Evolutionary conservation across 2,797 vertebrate genomes (phyloP).

Genomic region (Galaxias olidus): DNA sequence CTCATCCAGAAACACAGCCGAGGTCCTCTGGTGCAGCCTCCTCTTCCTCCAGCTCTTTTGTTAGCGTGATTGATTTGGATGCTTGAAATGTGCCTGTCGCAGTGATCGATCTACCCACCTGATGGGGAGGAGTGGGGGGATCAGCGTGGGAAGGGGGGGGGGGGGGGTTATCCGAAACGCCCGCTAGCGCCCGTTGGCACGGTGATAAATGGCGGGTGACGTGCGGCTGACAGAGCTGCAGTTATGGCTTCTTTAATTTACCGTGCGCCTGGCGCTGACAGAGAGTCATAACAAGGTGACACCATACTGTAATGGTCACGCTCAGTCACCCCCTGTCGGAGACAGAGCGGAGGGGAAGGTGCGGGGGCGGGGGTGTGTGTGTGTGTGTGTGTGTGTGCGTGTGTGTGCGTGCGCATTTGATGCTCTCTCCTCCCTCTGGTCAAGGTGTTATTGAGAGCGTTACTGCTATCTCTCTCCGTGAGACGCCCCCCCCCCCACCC

Average conservation of each 20-base stretch:
- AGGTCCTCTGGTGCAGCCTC: slow-evolving; percentile 29
- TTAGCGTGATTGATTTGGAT: slow-evolving; percentile 64
- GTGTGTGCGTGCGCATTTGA: slow-evolving; percentile 41
- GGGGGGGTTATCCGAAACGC: slow-evolving; percentile 10
- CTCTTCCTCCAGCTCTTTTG: slow-evolving; percentile 51
- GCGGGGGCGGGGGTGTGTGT: slow-evolving; percentile 20
- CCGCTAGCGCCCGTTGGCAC: slow-evolving; percentile 31
- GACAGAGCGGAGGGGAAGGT: slow-evolving; percentile 7
- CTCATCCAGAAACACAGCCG: slow-evolving; percentile 38
- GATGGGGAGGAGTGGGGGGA: slow-evolving; percentile 26
- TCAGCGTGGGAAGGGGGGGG: neutral
- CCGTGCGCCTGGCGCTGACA: slow-evolving; percentile 52
- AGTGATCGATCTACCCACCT: slow-evolving; percentile 65
- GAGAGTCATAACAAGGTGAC: slow-evolving; percentile 72
- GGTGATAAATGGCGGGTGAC: slow-evolving; percentile 69
- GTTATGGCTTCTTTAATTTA: slow-evolving; percentile 73
- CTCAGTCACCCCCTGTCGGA: slow-evolving; percentile 62
- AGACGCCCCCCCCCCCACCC: slow-evolving; percentile 50
- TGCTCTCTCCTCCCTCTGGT: slow-evolving; percentile 59
- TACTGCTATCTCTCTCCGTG: slow-evolving; percentile 65
- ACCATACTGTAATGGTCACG: slow-evolving; percentile 56
- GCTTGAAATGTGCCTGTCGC: slow-evolving; percentile 68
- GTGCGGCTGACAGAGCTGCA: slow-evolving; percentile 57
- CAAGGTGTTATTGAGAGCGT: slow-evolving; percentile 75
- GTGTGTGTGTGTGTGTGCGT: slow-evolving; percentile 25